Percentiles rank a stretch among this genome's conserved stretches.
phyloP scores from a whole-genome alignment of 2,888 invertebrate genomes.

The Parascotia fuliginaria region DNA sequence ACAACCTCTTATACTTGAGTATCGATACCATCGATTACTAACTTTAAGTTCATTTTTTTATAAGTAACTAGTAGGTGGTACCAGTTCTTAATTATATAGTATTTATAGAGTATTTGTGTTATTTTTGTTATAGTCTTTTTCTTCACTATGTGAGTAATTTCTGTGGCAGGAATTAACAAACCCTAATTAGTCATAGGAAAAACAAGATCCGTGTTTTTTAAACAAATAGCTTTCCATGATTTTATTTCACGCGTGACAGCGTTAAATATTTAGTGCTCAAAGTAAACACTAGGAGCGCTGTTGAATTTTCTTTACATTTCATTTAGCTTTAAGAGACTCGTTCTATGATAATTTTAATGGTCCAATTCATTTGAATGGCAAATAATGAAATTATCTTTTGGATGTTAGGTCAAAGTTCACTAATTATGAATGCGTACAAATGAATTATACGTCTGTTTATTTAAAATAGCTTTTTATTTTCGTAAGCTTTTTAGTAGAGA shows the following conservation, averaged over 20 bases:
- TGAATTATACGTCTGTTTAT: constrained; percentile 3
- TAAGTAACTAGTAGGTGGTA: too few species aligned
- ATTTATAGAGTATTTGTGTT: too few species aligned
- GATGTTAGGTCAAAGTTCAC: constrained; percentile 19
- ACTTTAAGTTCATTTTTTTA: constrained; percentile 12
- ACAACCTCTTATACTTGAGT: constrained; percentile 30
- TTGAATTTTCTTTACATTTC: too few species aligned
- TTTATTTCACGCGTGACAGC: too few species aligned
- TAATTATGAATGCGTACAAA: constrained; percentile 17
- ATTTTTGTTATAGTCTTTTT: too few species aligned
- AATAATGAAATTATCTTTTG: constrained; percentile 28
- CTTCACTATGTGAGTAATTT: too few species aligned
- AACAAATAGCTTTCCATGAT: too few species aligned
- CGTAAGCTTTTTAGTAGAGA: not conserved
- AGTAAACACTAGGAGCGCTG: too few species aligned
- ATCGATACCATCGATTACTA: constrained; percentile 14
- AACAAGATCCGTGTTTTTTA: too few species aligned
- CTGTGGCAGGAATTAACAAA: too few species aligned
- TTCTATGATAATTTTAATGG: constrained; percentile 31
- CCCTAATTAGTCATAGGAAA: constrained; percentile 50
- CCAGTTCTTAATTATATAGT: too few species aligned
- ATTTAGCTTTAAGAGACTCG: constrained; percentile 32
- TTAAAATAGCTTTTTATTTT: not conserved
- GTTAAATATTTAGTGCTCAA: too few species aligned
- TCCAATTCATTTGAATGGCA: constrained; percentile 38